Evolutionary conservation across 2,888 invertebrate genomes (phyloP).

Genomic region (Macropis europaea): DNA sequence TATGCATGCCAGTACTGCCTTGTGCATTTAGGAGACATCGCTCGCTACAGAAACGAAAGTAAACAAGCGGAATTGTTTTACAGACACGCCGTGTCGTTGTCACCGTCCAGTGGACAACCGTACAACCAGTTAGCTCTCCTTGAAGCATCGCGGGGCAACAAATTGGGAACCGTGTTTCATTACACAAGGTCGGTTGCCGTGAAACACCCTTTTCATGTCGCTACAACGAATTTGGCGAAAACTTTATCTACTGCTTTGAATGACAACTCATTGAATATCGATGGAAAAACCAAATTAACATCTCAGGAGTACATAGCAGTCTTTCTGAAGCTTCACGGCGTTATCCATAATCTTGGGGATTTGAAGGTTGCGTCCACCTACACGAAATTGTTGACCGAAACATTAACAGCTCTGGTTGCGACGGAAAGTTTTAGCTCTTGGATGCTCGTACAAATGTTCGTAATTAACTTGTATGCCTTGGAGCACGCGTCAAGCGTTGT

Average conservation of each 20-base stretch:
- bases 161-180: conserved; percentile 91
- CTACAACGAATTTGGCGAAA: conserved; percentile 89
- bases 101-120: conserved; percentile 91
- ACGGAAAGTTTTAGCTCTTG: conserved; percentile 89
- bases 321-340: conserved; percentile 85
- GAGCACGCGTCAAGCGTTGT: conserved; percentile 82
- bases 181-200: conserved; percentile 92
- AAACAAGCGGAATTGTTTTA: conserved; percentile 93
- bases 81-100: conserved; percentile 88
- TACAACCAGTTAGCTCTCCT: conserved; percentile 93
- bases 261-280: conserved; percentile 71
- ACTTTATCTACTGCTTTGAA: conserved; percentile 84
- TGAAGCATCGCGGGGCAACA: conserved; percentile 90
- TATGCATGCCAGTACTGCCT: conserved; percentile 94
- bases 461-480: conserved; percentile 88
- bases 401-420: conserved; percentile 88
- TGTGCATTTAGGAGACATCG: conserved; percentile 93
- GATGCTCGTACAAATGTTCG: conserved; percentile 89
- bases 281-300: conserved; percentile 82
- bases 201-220: conserved; percentile 92
- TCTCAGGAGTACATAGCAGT: conserved; percentile 82
- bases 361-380: conserved; percentile 84
- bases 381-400: conserved; percentile 85
- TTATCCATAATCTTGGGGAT: conserved; percentile 81
- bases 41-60: conserved; percentile 90